Evolutionary conservation across 2,113 vertebrate species (phyloP).

Genomic region (Charadrius vociferus): DNA sequence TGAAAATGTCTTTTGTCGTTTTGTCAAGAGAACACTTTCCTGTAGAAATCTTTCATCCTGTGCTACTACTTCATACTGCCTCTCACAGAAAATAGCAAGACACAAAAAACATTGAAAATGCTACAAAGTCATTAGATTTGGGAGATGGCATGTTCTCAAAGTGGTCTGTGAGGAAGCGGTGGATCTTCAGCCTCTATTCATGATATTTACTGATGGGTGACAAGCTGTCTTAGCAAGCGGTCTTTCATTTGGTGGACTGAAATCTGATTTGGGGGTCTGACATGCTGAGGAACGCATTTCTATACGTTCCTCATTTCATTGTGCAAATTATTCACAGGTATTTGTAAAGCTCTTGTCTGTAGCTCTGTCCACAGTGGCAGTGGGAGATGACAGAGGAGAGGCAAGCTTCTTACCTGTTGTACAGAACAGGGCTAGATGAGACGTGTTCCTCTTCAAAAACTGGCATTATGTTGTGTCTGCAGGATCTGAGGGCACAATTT

Average conservation of each 20-base stretch:
- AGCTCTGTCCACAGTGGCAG: background rate
- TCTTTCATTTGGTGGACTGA: background rate
- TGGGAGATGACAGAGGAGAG: background rate
- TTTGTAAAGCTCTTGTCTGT: background rate
- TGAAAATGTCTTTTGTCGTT: background rate
- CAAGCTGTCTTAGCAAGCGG: background rate
- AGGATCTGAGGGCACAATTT: background rate
- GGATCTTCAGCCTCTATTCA: background rate
- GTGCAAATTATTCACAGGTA: background rate
- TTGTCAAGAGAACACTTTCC: background rate
- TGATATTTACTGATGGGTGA: background rate
- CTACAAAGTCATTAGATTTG: background rate
- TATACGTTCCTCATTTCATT: background rate
- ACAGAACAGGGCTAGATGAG: background rate
- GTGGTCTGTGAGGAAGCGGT: background rate
- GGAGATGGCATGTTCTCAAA: background rate
- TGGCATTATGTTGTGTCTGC: background rate
- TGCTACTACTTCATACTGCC: background rate
- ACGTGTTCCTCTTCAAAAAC: background rate
- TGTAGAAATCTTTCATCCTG: background rate
- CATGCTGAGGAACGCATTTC: background rate
- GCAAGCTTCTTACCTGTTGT: background rate
- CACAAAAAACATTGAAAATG: background rate
- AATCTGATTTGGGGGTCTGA: background rate
- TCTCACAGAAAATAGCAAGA: background rate